These are phyloP conservation scores for Serilophus lunatus DNA, from an alignment of 2,113 vertebrate genomes.

Conservation along the genomic window DNA sequence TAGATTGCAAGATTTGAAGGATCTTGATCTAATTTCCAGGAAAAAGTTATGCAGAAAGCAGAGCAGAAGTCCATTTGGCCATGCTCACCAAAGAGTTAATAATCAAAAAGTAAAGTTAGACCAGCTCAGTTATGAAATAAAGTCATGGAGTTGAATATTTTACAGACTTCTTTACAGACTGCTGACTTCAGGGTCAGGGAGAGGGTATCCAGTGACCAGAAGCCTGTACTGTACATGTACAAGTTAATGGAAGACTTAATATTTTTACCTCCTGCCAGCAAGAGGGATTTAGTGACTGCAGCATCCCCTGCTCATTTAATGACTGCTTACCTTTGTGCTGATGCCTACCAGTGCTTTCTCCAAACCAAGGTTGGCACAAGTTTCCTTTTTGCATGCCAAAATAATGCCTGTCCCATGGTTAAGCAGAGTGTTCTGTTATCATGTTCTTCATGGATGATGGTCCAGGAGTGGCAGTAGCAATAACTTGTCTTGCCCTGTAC, in stretches of 20 bases:
- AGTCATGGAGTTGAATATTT: background rate
- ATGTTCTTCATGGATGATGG: background rate
- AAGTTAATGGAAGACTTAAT: background rate
- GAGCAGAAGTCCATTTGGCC: background rate
- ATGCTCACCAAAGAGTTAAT: background rate
- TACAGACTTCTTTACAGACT: background rate
- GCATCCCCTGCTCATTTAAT: background rate
- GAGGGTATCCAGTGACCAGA: background rate
- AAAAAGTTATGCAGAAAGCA: background rate
- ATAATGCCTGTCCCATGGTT: background rate
- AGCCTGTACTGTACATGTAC: rapidly evolving
- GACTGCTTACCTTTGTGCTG: background rate
- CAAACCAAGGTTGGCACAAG: background rate
- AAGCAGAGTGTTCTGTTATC: background rate
- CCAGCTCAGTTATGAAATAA: background rate
- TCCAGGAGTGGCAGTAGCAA: background rate
- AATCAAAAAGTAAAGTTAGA: background rate
- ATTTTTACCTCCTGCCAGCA: background rate
- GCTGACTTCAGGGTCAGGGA: background rate
- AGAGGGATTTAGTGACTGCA: background rate
- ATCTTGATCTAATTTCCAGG: background rate
- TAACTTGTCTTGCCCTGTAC: background rate
- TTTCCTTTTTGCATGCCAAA: background rate
- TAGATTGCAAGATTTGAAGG: background rate
- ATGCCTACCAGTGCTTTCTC: background rate